phyloP scores from a whole-genome alignment of 2,888 invertebrate genomes.

The Chloromyia formosa region DNA sequence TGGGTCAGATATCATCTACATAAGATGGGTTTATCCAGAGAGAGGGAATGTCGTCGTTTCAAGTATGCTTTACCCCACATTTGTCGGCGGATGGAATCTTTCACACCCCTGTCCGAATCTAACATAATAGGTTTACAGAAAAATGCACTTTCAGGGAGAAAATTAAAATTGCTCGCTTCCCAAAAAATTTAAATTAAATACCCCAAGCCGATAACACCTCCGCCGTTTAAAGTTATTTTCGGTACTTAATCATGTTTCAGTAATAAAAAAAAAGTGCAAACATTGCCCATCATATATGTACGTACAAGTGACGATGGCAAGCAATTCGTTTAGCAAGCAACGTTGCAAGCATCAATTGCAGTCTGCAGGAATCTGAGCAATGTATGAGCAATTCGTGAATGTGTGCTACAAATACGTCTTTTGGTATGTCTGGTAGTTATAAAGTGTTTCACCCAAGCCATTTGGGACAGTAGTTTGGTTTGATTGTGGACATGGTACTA shows the following conservation, averaged over 20 bases:
- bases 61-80: too few relatives aligned
- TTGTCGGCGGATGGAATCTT: too few relatives aligned
- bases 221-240: conserved; percentile 17
- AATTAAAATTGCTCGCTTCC: too few relatives aligned
- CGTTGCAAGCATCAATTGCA: conserved; percentile 5
- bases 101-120: too few relatives aligned
- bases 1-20: too few relatives aligned
- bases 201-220: too few relatives aligned
- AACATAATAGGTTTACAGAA: too few relatives aligned
- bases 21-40: too few relatives aligned
- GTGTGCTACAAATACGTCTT: neutral
- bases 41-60: too few relatives aligned
- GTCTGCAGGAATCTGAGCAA: conserved; percentile 3
- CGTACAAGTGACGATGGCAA: neutral
- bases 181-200: too few relatives aligned
- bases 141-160: too few relatives aligned
- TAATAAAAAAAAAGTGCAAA: conserved; percentile 15
- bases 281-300: neutral
- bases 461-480: neutral
- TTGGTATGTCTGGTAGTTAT: neutral
- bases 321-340: neutral
- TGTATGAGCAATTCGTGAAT: conserved; percentile 19
- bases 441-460: neutral
- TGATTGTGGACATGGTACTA: neutral
- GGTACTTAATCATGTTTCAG: conserved; percentile 32